A percentile compares a stretch with the other conserved stretches of the same genome.
Conservation (phyloP, 2,797 vertebrate genomes). For the Rallus crepitans region DNA sequence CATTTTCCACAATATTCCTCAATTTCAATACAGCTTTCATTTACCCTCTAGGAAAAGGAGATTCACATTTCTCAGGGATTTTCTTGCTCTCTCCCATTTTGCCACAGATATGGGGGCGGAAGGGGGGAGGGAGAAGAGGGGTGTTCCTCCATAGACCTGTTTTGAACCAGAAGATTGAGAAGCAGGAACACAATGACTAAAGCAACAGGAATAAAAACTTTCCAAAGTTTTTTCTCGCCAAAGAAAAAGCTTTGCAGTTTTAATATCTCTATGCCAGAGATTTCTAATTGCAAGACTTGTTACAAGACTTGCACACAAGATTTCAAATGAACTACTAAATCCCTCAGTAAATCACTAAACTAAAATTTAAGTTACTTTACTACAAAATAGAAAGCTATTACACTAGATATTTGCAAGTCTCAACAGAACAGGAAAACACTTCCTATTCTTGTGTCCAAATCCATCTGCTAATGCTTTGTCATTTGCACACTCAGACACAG, state of each 20-base stretch:
- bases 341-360: background rate
- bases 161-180: background rate
- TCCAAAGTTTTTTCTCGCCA: background rate
- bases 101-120: too few relatives aligned
- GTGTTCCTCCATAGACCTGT: background rate
- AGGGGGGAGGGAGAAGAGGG: too few relatives aligned
- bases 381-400: background rate
- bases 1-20: background rate
- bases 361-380: background rate
- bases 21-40: background rate
- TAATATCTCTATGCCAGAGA: background rate
- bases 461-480: background rate
- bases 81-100: background rate
- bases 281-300: background rate
- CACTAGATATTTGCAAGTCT: background rate
- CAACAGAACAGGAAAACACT: background rate
- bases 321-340: conserved; percentile 9
- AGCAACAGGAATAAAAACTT: background rate
- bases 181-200: background rate
- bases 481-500: background rate
- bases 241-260: background rate
- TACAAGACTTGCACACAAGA: background rate
- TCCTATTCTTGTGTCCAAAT: background rate
- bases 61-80: background rate
- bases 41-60: background rate